Percentiles rank a stretch among this genome's conserved stretches.
Evolutionary conservation across 1,140 invertebrate genomes (phyloP).

Genomic region (Plodia interpunctella): DNA sequence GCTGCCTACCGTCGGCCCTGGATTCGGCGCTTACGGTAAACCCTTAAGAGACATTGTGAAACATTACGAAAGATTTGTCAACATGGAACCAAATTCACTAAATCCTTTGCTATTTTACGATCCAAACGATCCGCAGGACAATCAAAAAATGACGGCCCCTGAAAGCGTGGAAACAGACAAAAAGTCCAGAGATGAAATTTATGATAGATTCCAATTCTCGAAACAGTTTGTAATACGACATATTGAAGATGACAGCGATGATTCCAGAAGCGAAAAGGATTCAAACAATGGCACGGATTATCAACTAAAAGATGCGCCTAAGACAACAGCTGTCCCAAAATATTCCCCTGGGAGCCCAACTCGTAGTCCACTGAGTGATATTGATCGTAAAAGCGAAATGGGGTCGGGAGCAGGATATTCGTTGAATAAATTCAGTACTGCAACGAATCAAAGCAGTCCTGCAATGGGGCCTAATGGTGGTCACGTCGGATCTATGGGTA

Average conservation of each 20-base stretch:
- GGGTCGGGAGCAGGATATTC: background rate
- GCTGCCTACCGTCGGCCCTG: conserved; percentile 36
- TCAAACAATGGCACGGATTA: background rate
- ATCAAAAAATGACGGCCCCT: conserved; percentile 4
- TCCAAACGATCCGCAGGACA: background rate
- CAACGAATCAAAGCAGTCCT: background rate
- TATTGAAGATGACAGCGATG: background rate
- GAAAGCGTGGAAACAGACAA: conserved; percentile 8
- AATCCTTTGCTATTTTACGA: conserved; percentile 20
- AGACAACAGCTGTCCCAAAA: background rate
- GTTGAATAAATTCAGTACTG: no score
- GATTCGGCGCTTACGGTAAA: conserved; percentile 41
- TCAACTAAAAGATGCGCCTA: background rate
- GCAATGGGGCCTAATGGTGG: background rate
- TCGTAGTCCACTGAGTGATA: background rate
- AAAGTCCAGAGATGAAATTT: conserved; percentile 11
- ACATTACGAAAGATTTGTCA: conserved; percentile 45
- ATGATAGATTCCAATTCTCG: background rate
- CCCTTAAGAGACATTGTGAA: conserved; percentile 43
- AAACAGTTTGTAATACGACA: background rate
- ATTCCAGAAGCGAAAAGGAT: background rate
- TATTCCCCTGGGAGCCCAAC: background rate
- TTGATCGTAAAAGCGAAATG: background rate
- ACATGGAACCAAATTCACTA: conserved; percentile 22
- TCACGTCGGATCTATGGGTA: background rate